Evolutionary conservation across 2,113 vertebrate species (phyloP), one percentile per base, ranked within the genome.

Genomic region (Poeciliopsis occidentalis): DNA sequence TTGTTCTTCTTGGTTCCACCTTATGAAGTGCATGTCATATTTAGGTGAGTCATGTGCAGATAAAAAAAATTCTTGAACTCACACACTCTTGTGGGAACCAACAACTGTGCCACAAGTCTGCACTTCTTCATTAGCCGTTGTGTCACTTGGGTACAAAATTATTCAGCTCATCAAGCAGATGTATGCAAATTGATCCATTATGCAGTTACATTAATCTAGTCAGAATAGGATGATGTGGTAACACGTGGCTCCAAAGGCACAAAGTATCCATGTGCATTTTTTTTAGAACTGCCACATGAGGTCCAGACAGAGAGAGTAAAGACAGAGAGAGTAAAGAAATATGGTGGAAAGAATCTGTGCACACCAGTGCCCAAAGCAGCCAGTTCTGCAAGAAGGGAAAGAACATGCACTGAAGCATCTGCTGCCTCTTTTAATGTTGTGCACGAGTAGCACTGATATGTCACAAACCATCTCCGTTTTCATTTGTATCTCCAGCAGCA

Each of bases 401-500:
- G 19, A 6, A n/a, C 26, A 13, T 19, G 32, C 39, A 6, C 81
- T 83, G 22, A 76, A 68, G 75, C 85, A 69, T 63, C 74, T 60
- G 22, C 60, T 39, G 27, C 70, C 75, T 80, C n/a, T 86, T 88
- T 83, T 61, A 71, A 85, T 73, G n/a, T n/a, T n/a, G 71, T 24
- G 34, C 73, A 84, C 73, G 60, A 89, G 79, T 67, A 76, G 79
- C 71, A 68, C 63, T 83, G 83, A 86, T 85, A 88, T 91, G 89
- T 88, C 85, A n/a, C 74, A 84, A 70, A 75, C 70, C 80, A 92
- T 93, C 89, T 83, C 47, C 4, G 73, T 82, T 92, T 89, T 92
- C 92, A 95, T 93, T 91, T 85, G 79, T 87, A 90, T 92, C 82
- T 84, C 76, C 75, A 79, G 71, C 65, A 79, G 78, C 76, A 84